Percentiles rank a stretch among this genome's conserved stretches.
Conservation (phyloP, 2,113 vertebrate species). For the Pavo muticus region DNA sequence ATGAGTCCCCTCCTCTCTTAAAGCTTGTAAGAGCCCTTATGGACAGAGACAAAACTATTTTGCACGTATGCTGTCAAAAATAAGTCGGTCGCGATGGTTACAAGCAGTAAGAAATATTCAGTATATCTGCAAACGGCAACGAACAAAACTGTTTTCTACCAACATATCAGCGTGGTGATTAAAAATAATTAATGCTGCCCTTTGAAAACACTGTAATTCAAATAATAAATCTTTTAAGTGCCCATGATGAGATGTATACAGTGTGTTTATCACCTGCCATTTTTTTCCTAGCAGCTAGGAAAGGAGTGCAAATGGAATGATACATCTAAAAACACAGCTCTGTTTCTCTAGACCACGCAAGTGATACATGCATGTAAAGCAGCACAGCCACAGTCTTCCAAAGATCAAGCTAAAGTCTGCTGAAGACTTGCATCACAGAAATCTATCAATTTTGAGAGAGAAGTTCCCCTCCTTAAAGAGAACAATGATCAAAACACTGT, state of each 20-base stretch:
- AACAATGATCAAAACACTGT: neutral
- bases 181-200: constrained; percentile 10
- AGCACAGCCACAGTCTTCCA: neutral
- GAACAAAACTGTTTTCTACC: neutral
- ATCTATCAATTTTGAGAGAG: neutral
- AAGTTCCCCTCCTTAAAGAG: neutral
- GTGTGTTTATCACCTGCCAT: neutral
- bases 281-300: neutral
- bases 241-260: neutral
- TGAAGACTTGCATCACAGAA: neutral
- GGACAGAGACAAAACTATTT: neutral
- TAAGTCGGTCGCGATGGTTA: neutral
- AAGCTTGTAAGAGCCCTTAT: neutral
- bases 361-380: neutral
- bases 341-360: neutral
- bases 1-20: neutral
- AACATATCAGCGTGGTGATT: neutral
- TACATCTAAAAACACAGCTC: neutral
- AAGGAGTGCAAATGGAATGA: neutral
- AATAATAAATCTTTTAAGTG: neutral
- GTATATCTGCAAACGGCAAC: neutral
- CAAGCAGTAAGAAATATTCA: neutral
- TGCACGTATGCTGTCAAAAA: neutral
- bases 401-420: neutral
- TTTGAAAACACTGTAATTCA: constrained; percentile 19